Evolutionary conservation across 37 sponge, comb jelly and placozoan genomes (phyloP).

Genomic region (Halisarca cf. caerulea): DNA sequence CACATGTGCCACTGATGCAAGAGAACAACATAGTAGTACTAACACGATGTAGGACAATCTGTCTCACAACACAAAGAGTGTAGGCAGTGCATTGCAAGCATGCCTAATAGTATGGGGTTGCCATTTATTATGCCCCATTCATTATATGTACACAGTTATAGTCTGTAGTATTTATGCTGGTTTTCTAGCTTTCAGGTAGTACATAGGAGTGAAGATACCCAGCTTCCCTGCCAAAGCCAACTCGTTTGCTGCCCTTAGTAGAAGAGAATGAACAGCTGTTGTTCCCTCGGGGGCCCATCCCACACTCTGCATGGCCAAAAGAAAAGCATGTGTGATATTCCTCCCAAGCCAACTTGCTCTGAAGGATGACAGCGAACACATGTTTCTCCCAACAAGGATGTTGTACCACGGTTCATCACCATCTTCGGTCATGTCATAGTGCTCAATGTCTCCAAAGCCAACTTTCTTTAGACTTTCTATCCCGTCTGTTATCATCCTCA

Average conservation of each 20-base stretch:
- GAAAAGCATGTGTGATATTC: slow-evolving; percentile 34
- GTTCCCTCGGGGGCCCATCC: slow-evolving; percentile 57
- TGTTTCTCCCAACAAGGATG: slow-evolving; percentile 30
- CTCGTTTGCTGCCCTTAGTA: slow-evolving; percentile 44
- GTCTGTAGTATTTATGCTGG: too few species aligned
- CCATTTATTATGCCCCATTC: too few species aligned
- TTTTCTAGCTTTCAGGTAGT: slow-evolving; percentile 56
- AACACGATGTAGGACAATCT: too few species aligned
- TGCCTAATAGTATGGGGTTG: too few species aligned
- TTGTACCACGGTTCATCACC: slow-evolving; percentile 60
- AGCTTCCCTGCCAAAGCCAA: slow-evolving; percentile 43
- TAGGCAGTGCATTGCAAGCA: too few species aligned
- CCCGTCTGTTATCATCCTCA: slow-evolving; percentile 8
- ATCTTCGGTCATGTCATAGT: slow-evolving; percentile 5
- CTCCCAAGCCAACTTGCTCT: slow-evolving; percentile 59
- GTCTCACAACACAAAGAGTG: too few species aligned
- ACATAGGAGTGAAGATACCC: slow-evolving; percentile 78
- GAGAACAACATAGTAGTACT: too few species aligned
- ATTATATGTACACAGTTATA: too few species aligned
- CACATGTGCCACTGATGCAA: too few species aligned
- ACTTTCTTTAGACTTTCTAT: slow-evolving; percentile 32
- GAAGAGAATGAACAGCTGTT: slow-evolving; percentile 41
- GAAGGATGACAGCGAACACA: slow-evolving; percentile 43
- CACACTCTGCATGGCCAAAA: slow-evolving; percentile 48
- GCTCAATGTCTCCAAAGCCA: slow-evolving; percentile 58